phyloP scores from a whole-genome alignment of 1,140 invertebrate species.

The Wasmannia auropunctata region DNA sequence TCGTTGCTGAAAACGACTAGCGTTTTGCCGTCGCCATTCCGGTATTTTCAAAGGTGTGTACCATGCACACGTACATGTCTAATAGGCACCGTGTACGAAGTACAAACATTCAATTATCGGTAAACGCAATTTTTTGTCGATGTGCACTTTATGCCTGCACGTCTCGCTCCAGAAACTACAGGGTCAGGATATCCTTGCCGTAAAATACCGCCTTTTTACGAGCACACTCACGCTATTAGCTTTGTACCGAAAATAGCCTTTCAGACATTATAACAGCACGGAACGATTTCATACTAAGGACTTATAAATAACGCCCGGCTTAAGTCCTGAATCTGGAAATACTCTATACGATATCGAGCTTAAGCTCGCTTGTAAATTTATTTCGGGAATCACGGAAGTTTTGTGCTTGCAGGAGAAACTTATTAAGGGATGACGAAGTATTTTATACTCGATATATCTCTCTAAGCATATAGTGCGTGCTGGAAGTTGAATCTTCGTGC shows the following conservation, averaged over 20 bases:
- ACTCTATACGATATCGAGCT: neutral
- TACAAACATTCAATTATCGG: constrained; percentile 32
- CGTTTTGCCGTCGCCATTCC: neutral
- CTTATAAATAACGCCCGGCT: constrained; percentile 58
- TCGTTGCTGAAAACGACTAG: neutral
- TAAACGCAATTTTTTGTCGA: constrained; percentile 31
- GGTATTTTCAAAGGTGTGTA: neutral
- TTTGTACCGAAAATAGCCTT: constrained; percentile 49
- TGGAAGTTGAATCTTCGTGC: neutral
- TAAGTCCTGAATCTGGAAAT: constrained; percentile 49
- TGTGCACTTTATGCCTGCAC: neutral
- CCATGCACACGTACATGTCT: neutral
- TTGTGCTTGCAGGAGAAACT: neutral
- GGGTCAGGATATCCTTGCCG: constrained; percentile 39
- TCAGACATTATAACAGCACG: constrained; percentile 18
- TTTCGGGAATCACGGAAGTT: constrained; percentile 40
- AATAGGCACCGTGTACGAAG: neutral
- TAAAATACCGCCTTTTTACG: constrained; percentile 34
- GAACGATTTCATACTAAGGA: neutral
- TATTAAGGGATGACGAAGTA: neutral
- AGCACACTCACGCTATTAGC: constrained; percentile 22
- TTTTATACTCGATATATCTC: neutral
- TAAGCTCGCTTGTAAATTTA: constrained; percentile 36
- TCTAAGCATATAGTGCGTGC: neutral
- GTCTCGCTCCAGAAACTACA: constrained; percentile 37